phyloP scores from a whole-genome alignment of 2,888 invertebrate species.

The Aphidius colemani region DNA sequence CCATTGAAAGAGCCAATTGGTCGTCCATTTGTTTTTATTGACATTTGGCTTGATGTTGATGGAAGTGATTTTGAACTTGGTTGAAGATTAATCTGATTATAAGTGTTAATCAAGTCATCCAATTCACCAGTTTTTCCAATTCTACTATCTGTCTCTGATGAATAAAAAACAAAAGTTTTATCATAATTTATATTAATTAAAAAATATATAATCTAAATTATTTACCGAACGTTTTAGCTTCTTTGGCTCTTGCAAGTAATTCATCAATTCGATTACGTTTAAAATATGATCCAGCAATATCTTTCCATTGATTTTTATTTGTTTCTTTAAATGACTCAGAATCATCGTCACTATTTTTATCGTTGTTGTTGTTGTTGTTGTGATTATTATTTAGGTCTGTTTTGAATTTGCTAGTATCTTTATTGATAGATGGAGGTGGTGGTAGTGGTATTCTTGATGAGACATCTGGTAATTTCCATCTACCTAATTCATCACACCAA shows the following conservation, averaged over 20 bases:
- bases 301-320: conserved; percentile 36
- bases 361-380: conserved; percentile 39
- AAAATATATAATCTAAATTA: conserved; percentile 16
- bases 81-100: conserved; percentile 49
- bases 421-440: conserved; percentile 41
- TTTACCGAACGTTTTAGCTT: conserved; percentile 55
- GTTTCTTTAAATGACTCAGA: conserved; percentile 18
- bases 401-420: conserved; percentile 35
- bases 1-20: conserved; percentile 37
- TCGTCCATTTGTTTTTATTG: conserved; percentile 30
- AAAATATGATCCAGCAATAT: conserved; percentile 54
- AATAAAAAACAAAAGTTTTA: conserved; percentile 6
- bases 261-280: conserved; percentile 53
- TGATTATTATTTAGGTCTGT: conserved; percentile 49
- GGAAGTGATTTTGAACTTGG: conserved; percentile 40
- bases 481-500: conserved; percentile 56
- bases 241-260: conserved; percentile 50
- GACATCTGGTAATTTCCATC: conserved; percentile 55
- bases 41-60: conserved; percentile 35
- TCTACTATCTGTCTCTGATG: conserved; percentile 46
- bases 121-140: conserved; percentile 55
- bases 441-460: conserved; percentile 51
- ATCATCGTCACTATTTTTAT: conserved; percentile 31
- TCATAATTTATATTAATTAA: neutral
- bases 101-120: conserved; percentile 44